Evolutionary conservation across 2,113 vertebrate species (phyloP).

Genomic region (Bubo blakistoni): DNA sequence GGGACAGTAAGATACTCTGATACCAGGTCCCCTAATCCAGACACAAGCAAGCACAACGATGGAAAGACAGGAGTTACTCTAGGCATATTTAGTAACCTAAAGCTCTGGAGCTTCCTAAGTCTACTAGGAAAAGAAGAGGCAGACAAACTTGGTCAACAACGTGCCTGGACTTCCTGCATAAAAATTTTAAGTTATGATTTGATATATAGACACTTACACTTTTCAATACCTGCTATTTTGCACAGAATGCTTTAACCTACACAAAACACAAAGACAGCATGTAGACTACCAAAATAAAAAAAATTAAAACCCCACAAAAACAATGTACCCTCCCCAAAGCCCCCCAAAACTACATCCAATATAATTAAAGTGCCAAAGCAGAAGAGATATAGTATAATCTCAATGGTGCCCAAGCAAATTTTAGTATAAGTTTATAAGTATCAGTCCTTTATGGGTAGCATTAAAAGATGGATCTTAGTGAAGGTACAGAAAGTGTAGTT

Average conservation of each 20-base stretch:
- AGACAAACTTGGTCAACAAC: neutral
- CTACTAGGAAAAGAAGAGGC: neutral
- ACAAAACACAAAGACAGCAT: neutral
- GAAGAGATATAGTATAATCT: neutral
- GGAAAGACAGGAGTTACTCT: neutral
- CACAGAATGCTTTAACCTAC: neutral
- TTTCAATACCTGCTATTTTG: neutral
- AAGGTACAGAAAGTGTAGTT: neutral
- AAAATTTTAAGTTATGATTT: neutral
- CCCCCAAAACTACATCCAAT: neutral
- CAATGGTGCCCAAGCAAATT: neutral
- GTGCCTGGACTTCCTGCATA: neutral
- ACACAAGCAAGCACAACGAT: neutral
- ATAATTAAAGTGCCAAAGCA: neutral
- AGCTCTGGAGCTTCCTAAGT: neutral
- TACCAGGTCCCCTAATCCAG: neutral
- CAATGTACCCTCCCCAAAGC: rapidly evolving
- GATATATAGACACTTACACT: neutral
- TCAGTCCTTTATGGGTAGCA: neutral
- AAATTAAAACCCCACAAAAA: neutral
- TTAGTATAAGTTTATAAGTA: neutral
- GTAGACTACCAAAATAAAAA: neutral
- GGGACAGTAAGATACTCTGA: neutral
- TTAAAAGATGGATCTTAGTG: neutral
- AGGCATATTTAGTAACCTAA: neutral